Evolutionary conservation across 1,140 invertebrate genomes (phyloP).

Genomic region (Trinorchestia longiramus): DNA sequence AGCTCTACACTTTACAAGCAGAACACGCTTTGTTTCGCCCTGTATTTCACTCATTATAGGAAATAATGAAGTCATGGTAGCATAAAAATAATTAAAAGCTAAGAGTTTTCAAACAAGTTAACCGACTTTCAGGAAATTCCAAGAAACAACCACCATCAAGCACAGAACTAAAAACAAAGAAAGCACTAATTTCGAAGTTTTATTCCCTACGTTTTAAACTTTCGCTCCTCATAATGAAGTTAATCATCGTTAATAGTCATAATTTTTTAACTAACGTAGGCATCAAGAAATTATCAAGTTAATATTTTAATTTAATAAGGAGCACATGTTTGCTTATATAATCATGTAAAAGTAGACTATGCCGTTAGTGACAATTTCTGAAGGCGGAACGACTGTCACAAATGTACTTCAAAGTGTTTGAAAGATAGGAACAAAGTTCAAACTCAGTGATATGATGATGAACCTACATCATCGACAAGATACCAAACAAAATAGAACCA

Average conservation of each 20-base stretch:
- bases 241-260: neutral
- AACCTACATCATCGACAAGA: neutral
- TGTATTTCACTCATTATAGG: neutral
- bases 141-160: neutral
- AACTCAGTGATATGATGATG: neutral
- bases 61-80: neutral
- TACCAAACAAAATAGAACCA: neutral
- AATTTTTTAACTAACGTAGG: neutral
- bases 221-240: neutral
- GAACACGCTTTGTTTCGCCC: neutral
- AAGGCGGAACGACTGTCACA: neutral
- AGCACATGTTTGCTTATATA: neutral
- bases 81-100: no score
- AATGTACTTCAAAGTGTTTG: neutral
- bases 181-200: neutral
- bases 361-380: neutral
- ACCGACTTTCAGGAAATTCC: neutral
- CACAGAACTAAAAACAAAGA: neutral
- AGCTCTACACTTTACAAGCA: neutral
- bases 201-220: neutral
- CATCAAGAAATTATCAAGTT: neutral
- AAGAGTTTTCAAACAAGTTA: neutral
- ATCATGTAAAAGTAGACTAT: neutral
- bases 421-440: neutral
- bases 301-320: neutral